Conservation (phyloP, 2,888 invertebrate genomes). For the Poecilus cupreus region DNA sequence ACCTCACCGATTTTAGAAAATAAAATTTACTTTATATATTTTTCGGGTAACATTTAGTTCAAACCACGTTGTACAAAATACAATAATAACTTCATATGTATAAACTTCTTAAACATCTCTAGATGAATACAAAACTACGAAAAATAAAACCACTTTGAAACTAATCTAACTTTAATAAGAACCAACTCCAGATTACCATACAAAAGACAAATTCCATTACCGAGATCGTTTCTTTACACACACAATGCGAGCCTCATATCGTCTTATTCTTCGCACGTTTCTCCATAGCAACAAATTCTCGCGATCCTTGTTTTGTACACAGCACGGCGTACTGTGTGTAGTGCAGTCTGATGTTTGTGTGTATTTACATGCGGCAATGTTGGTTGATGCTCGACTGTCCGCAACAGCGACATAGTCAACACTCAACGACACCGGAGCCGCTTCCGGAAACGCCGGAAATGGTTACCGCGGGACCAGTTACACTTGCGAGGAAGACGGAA, state of each 20-base stretch:
- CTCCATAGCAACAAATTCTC: not conserved
- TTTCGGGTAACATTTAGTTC: no score
- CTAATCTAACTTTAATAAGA: conserved; percentile 12
- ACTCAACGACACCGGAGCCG: not conserved
- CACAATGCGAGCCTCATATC: not conserved
- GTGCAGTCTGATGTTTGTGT: not conserved
- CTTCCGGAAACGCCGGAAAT: not conserved
- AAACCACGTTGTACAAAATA: no score
- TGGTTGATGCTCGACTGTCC: not conserved
- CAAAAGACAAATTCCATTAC: conserved; percentile 16
- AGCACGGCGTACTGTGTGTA: not conserved
- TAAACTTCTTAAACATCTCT: not conserved
- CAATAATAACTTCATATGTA: no score
- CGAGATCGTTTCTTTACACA: not conserved
- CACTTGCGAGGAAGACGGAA: no score
- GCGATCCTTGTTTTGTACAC: not conserved
- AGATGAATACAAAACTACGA: not conserved
- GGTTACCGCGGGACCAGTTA: not conserved
- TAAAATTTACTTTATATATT: no score
- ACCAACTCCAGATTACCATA: not conserved
- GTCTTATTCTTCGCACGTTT: conserved; percentile 14
- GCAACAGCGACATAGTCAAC: not conserved
- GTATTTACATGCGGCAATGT: not conserved
- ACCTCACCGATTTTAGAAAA: no score
- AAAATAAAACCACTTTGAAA: not conserved